Conservation (phyloP, 2,797 vertebrate genomes). For the Chiloscyllium punctatum region DNA sequence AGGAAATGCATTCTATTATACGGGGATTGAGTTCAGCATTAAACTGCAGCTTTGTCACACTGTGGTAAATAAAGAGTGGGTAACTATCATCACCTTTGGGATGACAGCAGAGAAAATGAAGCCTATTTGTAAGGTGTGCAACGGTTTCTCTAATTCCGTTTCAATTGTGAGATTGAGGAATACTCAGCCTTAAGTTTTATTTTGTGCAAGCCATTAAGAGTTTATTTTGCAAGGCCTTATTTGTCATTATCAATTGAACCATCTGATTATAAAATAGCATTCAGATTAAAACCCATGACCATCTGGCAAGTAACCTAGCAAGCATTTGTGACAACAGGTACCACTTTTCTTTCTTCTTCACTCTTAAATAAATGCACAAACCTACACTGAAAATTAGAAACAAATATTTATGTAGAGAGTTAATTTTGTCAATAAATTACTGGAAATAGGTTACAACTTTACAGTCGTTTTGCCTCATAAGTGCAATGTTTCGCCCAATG, state of each 20-base stretch:
- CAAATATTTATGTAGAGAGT: background rate
- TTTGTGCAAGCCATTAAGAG: background rate
- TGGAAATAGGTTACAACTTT: background rate
- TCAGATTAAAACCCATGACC: background rate
- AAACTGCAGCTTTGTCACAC: background rate
- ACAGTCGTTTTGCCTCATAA: background rate
- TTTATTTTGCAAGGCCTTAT: background rate
- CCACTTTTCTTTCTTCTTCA: background rate
- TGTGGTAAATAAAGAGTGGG: background rate
- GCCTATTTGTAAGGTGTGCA: background rate
- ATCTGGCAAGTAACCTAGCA: background rate
- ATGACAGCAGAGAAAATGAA: background rate
- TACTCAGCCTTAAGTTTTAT: background rate
- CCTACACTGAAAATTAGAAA: background rate
- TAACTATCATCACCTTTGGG: background rate
- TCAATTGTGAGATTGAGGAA: background rate
- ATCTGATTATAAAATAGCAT: background rate
- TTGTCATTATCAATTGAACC: background rate
- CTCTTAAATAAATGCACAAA: background rate
- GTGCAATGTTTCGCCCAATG: background rate
- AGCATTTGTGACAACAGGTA: background rate
- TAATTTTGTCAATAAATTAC: background rate
- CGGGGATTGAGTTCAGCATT: background rate
- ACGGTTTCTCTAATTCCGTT: background rate
- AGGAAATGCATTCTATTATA: background rate